Conservation (phyloP, 1,140 invertebrate species). For the Atopsyche davidsoni region DNA sequence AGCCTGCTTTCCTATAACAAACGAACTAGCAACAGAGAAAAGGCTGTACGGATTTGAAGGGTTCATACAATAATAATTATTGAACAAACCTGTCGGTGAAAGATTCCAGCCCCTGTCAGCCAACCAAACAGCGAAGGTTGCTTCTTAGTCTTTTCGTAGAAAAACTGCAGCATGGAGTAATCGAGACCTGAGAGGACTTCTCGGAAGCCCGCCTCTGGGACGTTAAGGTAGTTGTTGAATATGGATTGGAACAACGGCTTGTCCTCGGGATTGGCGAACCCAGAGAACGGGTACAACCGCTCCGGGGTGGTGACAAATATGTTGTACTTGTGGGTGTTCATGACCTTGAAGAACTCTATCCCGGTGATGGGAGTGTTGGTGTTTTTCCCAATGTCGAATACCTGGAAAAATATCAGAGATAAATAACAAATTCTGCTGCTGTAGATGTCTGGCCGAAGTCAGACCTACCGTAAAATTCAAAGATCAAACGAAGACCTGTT, state of each 20-base stretch:
- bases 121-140: constrained; percentile 79
- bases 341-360: constrained; percentile 72
- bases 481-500: too few species aligned
- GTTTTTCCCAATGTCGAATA: constrained; percentile 80
- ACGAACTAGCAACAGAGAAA: too few species aligned
- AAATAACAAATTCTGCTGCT: too few species aligned
- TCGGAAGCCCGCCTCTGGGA: constrained; percentile 65
- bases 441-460: too few species aligned
- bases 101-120: constrained; percentile 72
- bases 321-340: constrained; percentile 64
- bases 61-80: constrained; percentile 5
- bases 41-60: constrained; percentile 41
- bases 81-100: constrained; percentile 57
- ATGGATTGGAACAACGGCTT: constrained; percentile 74
- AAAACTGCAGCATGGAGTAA: constrained; percentile 78
- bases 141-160: constrained; percentile 58
- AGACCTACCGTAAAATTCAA: too few species aligned
- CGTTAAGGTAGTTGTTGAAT: constrained; percentile 74
- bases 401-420: constrained; percentile 57
- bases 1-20: too few species aligned
- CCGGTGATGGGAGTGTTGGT: constrained; percentile 75
- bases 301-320: constrained; percentile 80
- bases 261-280: constrained; percentile 65
- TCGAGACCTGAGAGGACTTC: constrained; percentile 69
- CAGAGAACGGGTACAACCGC: constrained; percentile 81